Base-by-base conservation (phyloP, 2,888 invertebrate genomes). In the Orthosia incerta region DNA sequence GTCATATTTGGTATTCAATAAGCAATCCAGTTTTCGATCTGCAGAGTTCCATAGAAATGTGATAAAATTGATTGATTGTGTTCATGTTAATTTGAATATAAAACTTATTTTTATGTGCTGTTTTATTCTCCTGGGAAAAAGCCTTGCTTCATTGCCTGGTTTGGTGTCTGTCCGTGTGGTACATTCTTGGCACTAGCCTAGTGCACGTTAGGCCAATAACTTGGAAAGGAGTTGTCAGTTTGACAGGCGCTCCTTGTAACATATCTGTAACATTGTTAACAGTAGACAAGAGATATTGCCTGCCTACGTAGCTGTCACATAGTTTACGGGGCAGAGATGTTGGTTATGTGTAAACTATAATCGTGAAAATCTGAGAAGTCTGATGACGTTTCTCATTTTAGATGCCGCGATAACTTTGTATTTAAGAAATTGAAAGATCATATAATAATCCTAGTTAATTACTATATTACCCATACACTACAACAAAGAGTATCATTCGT, bases 1-100 rank as follows among this genome's bases (percentile, higher is more conserved):
- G 69, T 83, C 60, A 78, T 76, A 79, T 87, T 87, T 83, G 71
- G 79, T 85, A 80, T 85, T 76, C 86, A 81, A 87, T 83, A 85
- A 73, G 76, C 79, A 51, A 65, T 66, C 26, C 45, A 61, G 64
- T 72, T 79, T 76, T 71, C 66, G 64, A 76, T 74, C 77, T 72
- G 71, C 72, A 55, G 60, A 64, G 31, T 71, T 85, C 84, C 79
- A 82, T 82, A 79, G 79, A 84, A 86, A 70, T 67, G 76, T 65
- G 69, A 84, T 82, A 84, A 82, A 86, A 81, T 74, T 68, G 67
- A 26, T 68, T 55, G 71, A 77, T 79, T 83, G 64, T 74, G 31
- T 82, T 73, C 31, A 72, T 74, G 68, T 70, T 72, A 82, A 84
- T 81, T 65, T 74, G 59, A 74, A 73, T 71, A 78, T 71, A 73